Percentiles rank a stretch among this genome's conserved stretches.
These are phyloP conservation scores for Therioaphis trifolii DNA, from an alignment of 2,888 invertebrate species.

Conservation along the genomic window DNA sequence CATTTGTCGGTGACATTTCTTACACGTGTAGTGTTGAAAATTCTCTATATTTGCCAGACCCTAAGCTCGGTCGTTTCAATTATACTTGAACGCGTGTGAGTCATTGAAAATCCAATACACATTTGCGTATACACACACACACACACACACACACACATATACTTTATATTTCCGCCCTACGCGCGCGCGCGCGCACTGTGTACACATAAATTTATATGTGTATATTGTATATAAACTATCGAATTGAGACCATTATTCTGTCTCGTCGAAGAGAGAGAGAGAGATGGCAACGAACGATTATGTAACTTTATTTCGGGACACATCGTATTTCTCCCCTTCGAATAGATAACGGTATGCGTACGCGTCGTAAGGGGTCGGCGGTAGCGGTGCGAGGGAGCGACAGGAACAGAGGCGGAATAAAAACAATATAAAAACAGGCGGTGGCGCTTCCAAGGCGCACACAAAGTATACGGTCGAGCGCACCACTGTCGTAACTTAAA, in stretches of 20 bases:
- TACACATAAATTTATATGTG: neutral
- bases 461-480: neutral
- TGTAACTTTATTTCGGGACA: constrained; percentile 4
- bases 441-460: constrained; percentile 6
- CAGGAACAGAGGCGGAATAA: neutral
- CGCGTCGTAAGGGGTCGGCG: neutral
- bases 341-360: neutral
- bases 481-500: constrained; percentile 54
- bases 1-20: neutral
- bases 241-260: constrained; percentile 12
- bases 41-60: neutral
- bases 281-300: constrained; percentile 41
- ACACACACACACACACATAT: neutral
- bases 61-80: constrained; percentile 29
- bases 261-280: neutral
- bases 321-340: neutral
- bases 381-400: neutral
- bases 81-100: constrained; percentile 5
- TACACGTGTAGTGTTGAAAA: neutral
- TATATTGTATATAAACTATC: constrained; percentile 1
- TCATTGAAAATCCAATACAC: constrained; percentile 37
- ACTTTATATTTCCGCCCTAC: neutral
- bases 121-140: too few species aligned
- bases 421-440: constrained; percentile 18
- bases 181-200: neutral